These are phyloP conservation scores for Entomobrya proxima DNA, from an alignment of 2,888 invertebrate species.

Conservation along the genomic window DNA sequence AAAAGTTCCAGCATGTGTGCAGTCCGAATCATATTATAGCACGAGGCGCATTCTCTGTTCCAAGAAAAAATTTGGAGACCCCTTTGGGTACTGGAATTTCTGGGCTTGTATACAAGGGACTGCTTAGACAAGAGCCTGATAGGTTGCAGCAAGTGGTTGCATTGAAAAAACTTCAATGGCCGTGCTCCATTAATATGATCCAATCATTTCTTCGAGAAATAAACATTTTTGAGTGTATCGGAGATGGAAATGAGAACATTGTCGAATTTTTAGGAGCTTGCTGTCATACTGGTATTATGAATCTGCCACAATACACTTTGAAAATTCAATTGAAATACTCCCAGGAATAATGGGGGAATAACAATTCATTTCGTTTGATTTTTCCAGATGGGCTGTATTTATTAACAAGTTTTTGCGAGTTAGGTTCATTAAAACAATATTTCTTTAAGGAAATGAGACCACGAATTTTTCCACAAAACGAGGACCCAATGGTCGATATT, in stretches of 20 bases:
- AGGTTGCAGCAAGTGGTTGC: neutral
- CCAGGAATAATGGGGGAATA: neutral
- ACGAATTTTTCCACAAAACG: neutral
- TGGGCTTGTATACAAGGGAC: constrained; percentile 19
- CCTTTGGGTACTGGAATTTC: constrained; percentile 9
- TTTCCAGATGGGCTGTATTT: constrained; percentile 1
- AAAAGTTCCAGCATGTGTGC: neutral
- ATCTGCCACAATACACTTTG: too few relatives aligned
- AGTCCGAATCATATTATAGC: neutral
- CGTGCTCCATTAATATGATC: neutral
- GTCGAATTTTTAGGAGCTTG: constrained; percentile 21
- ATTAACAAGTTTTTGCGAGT: constrained; percentile 20
- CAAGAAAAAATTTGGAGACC: neutral
- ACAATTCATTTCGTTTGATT: neutral
- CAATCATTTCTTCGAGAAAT: constrained; percentile 46
- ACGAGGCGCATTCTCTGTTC: neutral
- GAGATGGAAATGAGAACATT: constrained; percentile 24
- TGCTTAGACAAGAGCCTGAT: neutral
- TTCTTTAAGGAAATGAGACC: neutral
- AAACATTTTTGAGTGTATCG: neutral
- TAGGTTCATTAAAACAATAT: neutral
- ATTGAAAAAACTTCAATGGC: constrained; percentile 11
- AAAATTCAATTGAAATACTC: too few relatives aligned
- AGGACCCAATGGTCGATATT: neutral
- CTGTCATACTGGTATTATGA: neutral